Percentiles rank a stretch among this genome's conserved stretches.
Evolutionary conservation across 2,888 invertebrate genomes (phyloP).

Genomic region (Macropis europaea): DNA sequence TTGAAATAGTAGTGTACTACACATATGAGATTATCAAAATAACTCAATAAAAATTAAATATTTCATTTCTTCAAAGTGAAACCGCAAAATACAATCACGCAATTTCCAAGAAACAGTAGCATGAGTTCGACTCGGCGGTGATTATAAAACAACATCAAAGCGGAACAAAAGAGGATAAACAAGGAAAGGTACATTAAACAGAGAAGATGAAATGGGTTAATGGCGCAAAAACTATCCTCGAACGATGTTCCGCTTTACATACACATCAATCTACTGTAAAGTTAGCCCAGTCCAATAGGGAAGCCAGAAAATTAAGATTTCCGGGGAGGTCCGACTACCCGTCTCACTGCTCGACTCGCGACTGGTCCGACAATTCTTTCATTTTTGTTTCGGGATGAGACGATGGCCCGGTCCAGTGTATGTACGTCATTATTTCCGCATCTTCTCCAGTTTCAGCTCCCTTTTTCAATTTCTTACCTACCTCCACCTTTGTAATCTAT

Average conservation of each 20-base stretch:
- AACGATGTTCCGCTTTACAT: constrained; percentile 3
- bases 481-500: constrained; percentile 3
- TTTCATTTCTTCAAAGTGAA: constrained; percentile 2
- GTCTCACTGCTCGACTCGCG: no score
- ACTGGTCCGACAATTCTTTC: no score
- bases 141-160: not conserved
- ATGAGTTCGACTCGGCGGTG: not conserved
- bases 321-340: no score
- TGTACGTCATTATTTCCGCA: not conserved
- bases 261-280: no score
- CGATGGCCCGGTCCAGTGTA: no score
- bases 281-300: no score
- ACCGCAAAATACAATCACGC: not conserved
- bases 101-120: not conserved
- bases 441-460: not conserved
- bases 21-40: no score
- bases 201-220: not conserved
- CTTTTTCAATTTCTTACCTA: not conserved
- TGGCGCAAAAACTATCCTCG: constrained; percentile 2
- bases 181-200: not conserved
- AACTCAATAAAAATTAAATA: constrained; percentile 79
- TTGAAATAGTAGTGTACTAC: no score
- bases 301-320: no score
- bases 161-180: not conserved
- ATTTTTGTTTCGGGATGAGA: no score